Percentiles rank a stretch among this genome's conserved stretches.
phyloP scores from a whole-genome alignment of 2,113 vertebrate genomes.

The Prunella himalayana region DNA sequence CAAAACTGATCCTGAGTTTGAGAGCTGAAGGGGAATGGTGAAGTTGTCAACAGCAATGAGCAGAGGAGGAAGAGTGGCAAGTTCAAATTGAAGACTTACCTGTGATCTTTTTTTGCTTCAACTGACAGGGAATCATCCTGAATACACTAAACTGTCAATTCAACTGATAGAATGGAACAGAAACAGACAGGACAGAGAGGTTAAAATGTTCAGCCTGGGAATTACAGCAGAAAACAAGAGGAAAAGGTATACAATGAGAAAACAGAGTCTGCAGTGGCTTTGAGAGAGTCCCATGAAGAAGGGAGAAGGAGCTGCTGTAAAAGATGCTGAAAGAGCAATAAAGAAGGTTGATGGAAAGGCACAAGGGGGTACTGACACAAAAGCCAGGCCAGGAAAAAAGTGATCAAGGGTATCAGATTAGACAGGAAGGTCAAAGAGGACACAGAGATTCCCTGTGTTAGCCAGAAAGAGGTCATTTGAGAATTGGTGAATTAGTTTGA shows the following conservation, averaged over 20 bases:
- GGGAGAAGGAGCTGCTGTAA: background rate
- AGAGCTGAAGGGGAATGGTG: background rate
- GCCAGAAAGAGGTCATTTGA: conserved; percentile 54
- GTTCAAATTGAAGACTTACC: conserved; percentile 17
- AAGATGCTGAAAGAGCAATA: conserved; percentile 14
- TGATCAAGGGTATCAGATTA: conserved; percentile 39
- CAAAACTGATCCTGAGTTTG: background rate
- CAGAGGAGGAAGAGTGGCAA: background rate
- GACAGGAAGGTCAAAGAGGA: conserved; percentile 57
- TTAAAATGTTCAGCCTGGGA: background rate
- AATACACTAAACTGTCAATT: background rate
- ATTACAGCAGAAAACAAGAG: background rate
- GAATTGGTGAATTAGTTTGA: conserved; percentile 50
- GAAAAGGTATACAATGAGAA: background rate
- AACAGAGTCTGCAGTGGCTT: background rate
- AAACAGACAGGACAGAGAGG: background rate
- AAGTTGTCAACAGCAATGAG: background rate
- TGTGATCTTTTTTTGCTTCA: background rate
- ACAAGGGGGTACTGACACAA: conserved; percentile 33
- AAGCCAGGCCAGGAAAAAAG: background rate
- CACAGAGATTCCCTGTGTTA: background rate
- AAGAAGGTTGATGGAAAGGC: background rate
- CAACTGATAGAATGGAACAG: background rate
- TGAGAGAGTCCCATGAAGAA: background rate
- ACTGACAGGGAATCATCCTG: background rate